Evolutionary conservation across 64 coral and sea anemone genomes (phyloP), one percentile per base, ranked within the genome.

Genomic region (Platygyra sinensis): DNA sequence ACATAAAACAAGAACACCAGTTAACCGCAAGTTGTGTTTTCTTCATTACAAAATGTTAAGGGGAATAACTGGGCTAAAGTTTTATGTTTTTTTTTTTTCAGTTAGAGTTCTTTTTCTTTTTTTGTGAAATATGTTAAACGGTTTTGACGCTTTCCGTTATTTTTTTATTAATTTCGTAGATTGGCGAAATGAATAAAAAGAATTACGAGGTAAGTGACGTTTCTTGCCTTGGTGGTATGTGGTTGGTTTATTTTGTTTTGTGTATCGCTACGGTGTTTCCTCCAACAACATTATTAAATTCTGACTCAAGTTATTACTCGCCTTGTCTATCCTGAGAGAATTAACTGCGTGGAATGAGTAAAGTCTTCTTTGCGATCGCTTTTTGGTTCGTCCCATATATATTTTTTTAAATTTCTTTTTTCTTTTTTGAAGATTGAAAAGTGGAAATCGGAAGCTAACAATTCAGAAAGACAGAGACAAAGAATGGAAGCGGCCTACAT

Each of bases 141-240:
- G 10, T 57, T 9, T 57, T 25, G 63, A 42, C 38, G 36, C 32
- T 12, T 42, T 25, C 62, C 12, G 2, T 24, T 86, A 6, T 19
- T 71, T 11, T 25, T 16, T 60, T 76, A 28, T 80, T 17, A 18
- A 5, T 73, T 86, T 92, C 60, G 62, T 49, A 96, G 95, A 94
- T 96, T 91, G 95, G 95, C 10, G 95, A 96, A 52, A 36, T 94
- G 60, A 96, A 96, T 46, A 89, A 92, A 67, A 96, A 94, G 77
- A 93, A 85, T 24, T 85, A 96, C 24, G 95, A 96, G 95, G 95
- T 96, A 72, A 27, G 93, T 54, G 7, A 67, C 7, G 7, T 67
- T 67, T 24, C 63, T n/a, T 25, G 63, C 5, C 24, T 3, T 25
- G 20, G 18, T 67, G 25, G 8, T 67, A 24, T 6, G 8, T 67